Evolutionary conservation across 2,113 vertebrate genomes (phyloP).

Genomic region (Lates calcarifer): DNA sequence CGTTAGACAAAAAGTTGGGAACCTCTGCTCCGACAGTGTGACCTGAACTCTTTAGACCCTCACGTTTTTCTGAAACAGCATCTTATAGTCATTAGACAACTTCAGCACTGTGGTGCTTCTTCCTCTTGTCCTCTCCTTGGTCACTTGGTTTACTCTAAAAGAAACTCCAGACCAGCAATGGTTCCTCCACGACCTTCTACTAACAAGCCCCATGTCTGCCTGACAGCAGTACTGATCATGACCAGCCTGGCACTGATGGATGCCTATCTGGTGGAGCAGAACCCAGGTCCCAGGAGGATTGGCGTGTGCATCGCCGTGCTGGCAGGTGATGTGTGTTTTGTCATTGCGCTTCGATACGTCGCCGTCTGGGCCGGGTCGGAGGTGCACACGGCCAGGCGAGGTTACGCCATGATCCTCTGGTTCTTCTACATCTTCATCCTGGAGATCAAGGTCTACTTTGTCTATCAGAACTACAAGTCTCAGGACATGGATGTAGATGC

Average conservation of each 20-base stretch:
- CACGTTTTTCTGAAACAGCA: no score
- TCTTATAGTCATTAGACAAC: not conserved
- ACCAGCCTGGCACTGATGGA: conserved; percentile 38
- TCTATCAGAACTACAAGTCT: conserved; percentile 82
- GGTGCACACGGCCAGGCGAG: conserved; percentile 75
- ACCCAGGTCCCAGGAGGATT: conserved; percentile 4
- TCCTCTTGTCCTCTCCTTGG: not conserved
- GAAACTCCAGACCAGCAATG: not conserved
- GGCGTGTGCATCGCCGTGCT: conserved; percentile 5
- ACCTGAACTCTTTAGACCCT: no score
- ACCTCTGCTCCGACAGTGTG: no score
- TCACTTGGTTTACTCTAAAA: no score
- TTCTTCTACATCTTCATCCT: conserved; percentile 82
- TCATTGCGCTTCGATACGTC: conserved; percentile 30
- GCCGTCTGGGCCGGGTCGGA: conserved; percentile 73
- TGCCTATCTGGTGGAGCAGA: conserved; percentile 34
- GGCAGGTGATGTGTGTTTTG: not conserved
- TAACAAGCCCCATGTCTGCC: conserved; percentile 10
- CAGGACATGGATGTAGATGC: not conserved
- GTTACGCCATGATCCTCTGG: conserved; percentile 83
- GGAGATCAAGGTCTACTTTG: conserved; percentile 83
- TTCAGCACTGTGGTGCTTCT: not conserved
- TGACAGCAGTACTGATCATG: conserved; percentile 7
- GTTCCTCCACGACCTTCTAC: not conserved
- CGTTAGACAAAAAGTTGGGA: no score